Percentiles rank a stretch among this genome's conserved stretches.
Evolutionary conservation across 37 sponge, comb jelly and placozoan species (phyloP).

Genomic region (Theonella swinhoei): DNA sequence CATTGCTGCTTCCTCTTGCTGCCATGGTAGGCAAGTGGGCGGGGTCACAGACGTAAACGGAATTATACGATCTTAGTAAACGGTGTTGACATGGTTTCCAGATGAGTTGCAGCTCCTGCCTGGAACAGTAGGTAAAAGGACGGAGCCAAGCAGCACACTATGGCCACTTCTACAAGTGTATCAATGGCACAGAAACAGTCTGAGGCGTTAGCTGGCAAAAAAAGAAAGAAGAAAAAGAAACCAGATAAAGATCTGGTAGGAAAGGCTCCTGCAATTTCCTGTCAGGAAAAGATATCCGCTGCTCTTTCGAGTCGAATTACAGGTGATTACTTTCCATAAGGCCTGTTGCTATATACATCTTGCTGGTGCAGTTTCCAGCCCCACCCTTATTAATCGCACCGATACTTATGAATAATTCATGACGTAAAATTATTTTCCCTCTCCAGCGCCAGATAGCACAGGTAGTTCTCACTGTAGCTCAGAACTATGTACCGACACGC

Average conservation of each 20-base stretch:
- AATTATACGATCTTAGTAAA: neutral
- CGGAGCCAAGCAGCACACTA: neutral
- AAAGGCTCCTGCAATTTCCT: neutral
- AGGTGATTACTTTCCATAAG: too few relatives aligned
- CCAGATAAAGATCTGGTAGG: neutral
- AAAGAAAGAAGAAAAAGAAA: conserved; percentile 46
- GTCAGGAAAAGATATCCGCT: neutral
- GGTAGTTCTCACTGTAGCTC: neutral
- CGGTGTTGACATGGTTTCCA: too few relatives aligned
- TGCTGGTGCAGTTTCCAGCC: neutral
- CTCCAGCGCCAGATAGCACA: too few relatives aligned
- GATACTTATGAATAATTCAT: neutral
- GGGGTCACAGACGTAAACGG: neutral
- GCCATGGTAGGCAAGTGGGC: neutral
- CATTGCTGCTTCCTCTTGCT: too few relatives aligned
- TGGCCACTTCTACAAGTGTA: too few relatives aligned
- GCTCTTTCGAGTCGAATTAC: too few relatives aligned
- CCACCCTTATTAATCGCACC: neutral
- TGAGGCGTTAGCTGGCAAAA: conserved; percentile 10
- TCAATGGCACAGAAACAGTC: neutral
- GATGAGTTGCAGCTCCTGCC: neutral
- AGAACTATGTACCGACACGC: neutral
- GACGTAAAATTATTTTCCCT: neutral
- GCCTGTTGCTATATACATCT: too few relatives aligned
- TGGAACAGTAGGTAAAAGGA: neutral